Conservation (phyloP, 2,113 vertebrate genomes). For the Saimiri boliviensis region DNA sequence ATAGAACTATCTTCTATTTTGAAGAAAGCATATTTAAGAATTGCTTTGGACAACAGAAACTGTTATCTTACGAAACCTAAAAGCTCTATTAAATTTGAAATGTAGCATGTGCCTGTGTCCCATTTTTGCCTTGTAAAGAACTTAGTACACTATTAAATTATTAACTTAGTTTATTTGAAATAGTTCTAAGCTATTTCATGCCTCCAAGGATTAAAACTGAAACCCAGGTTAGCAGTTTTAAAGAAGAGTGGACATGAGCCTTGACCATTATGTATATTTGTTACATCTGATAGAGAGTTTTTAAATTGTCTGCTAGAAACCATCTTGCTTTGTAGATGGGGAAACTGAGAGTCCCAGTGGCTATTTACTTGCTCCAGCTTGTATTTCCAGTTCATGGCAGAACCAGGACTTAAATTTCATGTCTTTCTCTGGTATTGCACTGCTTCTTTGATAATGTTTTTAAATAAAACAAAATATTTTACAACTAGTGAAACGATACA, state of each 20-base stretch:
- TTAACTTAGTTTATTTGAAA: constrained; percentile 45
- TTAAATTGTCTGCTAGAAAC: not conserved
- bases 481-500: not conserved
- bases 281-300: not conserved
- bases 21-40: not conserved
- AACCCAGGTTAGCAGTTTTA: not conserved
- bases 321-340: not conserved
- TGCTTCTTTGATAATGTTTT: constrained; percentile 37
- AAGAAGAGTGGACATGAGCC: not conserved
- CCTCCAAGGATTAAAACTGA: not conserved
- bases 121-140: constrained; percentile 36
- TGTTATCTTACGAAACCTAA: not conserved
- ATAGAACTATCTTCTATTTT: not conserved
- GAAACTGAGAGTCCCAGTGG: not conserved
- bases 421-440: not conserved
- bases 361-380: not conserved
- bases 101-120: not conserved
- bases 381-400: not conserved
- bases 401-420: not conserved
- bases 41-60: not conserved
- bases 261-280: not conserved
- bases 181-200: constrained; percentile 19
- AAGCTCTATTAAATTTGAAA: constrained; percentile 35
- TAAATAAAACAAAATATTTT: constrained; percentile 43
- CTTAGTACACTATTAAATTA: not conserved